phyloP scores from a whole-genome alignment of 2,113 vertebrate genomes.

The Egretta garzetta region DNA sequence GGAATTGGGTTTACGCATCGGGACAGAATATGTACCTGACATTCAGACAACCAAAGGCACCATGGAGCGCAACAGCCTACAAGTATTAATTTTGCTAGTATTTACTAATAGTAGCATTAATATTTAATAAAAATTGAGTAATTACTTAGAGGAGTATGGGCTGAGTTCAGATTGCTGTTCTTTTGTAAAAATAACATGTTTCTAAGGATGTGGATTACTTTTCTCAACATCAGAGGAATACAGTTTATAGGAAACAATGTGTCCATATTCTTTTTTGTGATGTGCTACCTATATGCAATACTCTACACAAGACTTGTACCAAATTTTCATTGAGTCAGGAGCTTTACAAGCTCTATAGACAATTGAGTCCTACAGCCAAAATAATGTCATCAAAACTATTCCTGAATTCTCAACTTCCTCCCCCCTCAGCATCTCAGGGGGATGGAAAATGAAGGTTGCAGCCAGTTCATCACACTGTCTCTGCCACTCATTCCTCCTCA shows the following conservation, averaged over 20 bases:
- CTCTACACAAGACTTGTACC: background rate
- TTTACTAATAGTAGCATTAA: background rate
- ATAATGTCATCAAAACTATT: background rate
- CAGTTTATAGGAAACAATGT: background rate
- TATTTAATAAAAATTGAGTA: background rate
- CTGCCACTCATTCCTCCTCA: background rate
- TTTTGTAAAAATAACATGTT: background rate
- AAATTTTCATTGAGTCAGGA: background rate
- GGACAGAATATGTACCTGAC: background rate
- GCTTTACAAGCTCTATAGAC: background rate
- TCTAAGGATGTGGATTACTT: background rate
- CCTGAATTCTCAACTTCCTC: background rate
- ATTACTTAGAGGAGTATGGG: background rate
- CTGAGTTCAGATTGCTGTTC: background rate
- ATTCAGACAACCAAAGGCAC: background rate
- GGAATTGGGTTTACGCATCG: background rate
- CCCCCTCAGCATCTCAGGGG: background rate
- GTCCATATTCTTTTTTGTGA: fast-evolving
- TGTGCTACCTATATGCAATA: too few species aligned
- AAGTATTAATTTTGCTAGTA: background rate
- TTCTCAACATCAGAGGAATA: background rate
- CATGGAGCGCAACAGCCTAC: background rate
- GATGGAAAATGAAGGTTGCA: background rate
- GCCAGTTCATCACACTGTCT: background rate
- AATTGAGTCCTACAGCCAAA: background rate